Percentiles rank a stretch among this genome's conserved stretches.
These are phyloP conservation scores for Zosterops japonicus DNA, from an alignment of 2,113 vertebrate species.

Conservation along the genomic window DNA sequence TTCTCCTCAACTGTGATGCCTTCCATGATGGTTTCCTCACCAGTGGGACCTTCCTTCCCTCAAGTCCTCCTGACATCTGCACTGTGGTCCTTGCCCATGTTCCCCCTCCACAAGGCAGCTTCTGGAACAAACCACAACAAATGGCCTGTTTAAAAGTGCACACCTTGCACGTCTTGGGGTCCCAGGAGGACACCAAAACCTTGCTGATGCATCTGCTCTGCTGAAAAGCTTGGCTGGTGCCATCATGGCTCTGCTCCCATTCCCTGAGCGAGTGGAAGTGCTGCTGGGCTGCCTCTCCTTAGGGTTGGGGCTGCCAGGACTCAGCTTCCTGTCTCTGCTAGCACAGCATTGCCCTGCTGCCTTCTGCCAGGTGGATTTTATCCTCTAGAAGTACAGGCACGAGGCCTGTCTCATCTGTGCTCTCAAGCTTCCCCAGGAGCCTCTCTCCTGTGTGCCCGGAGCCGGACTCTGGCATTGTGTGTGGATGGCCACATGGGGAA, in stretches of 20 bases:
- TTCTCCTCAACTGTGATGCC: background rate
- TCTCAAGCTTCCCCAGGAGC: background rate
- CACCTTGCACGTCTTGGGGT: background rate
- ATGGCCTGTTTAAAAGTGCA: background rate
- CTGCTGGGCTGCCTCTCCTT: background rate
- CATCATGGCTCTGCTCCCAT: background rate
- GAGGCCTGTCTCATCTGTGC: background rate
- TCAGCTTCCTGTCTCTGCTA: background rate
- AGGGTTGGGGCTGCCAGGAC: background rate
- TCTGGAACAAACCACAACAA: background rate
- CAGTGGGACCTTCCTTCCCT: background rate
- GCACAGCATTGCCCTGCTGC: background rate
- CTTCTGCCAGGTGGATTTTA: background rate
- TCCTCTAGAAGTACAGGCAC: background rate
- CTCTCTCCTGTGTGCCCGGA: background rate
- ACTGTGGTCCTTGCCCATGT: accelerated
- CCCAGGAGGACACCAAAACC: background rate
- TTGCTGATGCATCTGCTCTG: background rate
- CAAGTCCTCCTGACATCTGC: background rate
- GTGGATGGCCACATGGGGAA: background rate
- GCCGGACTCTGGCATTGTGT: accelerated
- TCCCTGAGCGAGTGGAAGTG: background rate
- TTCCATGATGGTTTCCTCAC: accelerated
- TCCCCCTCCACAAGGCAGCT: background rate
- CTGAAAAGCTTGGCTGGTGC: background rate